A percentile compares a stretch with the other conserved stretches of the same genome.
These are phyloP conservation scores for Galerucella pusilla DNA, from an alignment of 2,888 invertebrate genomes.

Conservation along the genomic window DNA sequence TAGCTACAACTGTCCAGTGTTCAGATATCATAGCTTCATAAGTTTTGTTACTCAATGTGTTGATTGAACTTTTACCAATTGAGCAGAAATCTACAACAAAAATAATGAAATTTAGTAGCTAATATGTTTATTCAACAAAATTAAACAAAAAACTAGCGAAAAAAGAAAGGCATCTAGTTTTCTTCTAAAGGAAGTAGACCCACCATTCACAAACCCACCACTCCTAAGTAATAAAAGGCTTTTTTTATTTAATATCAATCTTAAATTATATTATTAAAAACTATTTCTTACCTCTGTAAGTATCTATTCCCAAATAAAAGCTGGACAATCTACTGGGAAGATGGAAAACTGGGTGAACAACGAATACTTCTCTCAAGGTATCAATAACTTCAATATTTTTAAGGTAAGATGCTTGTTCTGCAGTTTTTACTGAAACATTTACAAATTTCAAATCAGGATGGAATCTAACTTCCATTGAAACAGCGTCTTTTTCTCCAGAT, in stretches of 20 bases:
- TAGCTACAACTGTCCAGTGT: slow-evolving; percentile 73
- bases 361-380: slow-evolving; percentile 61
- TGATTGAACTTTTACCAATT: slow-evolving; percentile 69
- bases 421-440: slow-evolving; percentile 67
- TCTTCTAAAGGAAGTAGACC: too few relatives aligned
- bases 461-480: slow-evolving; percentile 66
- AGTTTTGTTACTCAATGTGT: slow-evolving; percentile 75
- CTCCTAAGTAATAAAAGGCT: too few relatives aligned
- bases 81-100: slow-evolving; percentile 70
- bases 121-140: too few relatives aligned
- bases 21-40: slow-evolving; percentile 67
- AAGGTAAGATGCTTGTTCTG: slow-evolving; percentile 60
- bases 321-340: slow-evolving; percentile 57
- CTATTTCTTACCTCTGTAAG: slow-evolving; percentile 69
- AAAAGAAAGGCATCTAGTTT: too few relatives aligned
- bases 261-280: background rate
- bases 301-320: slow-evolving; percentile 56
- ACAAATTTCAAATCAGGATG: slow-evolving; percentile 65
- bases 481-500: slow-evolving; percentile 62
- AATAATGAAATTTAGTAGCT: slow-evolving; percentile 30
- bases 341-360: slow-evolving; percentile 67
- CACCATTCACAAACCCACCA: too few relatives aligned
- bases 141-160: too few relatives aligned
- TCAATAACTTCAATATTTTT: slow-evolving; percentile 65
- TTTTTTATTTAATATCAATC: too few relatives aligned